A percentile compares a stretch with the other conserved stretches of the same genome.
Conservation (phyloP, 1,140 invertebrate genomes). For the Chrysoperla carnea region DNA sequence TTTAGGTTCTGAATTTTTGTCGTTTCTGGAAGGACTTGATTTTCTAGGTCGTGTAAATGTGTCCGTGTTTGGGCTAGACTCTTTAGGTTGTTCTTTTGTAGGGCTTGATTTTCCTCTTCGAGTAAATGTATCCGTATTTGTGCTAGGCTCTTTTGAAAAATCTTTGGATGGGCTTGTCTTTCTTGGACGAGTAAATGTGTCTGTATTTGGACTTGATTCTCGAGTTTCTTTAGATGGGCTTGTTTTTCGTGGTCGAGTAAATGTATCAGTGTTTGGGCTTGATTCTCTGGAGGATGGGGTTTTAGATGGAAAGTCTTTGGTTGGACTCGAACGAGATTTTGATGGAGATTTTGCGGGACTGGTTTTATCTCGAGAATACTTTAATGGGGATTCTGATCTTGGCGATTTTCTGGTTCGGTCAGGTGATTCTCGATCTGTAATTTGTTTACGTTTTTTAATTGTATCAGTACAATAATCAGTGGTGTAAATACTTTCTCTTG, state of each 20-base stretch:
- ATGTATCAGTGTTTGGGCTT: constrained; percentile 6
- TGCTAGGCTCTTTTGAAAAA: constrained; percentile 2
- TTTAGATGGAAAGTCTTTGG: background rate
- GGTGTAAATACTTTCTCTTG: constrained; percentile 4
- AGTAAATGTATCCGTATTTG: background rate
- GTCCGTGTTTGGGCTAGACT: too few species aligned
- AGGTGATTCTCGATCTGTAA: background rate
- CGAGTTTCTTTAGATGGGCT: constrained; percentile 6
- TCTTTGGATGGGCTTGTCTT: constrained; percentile 5
- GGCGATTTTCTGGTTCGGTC: constrained; percentile 1
- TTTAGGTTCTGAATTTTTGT: too few species aligned
- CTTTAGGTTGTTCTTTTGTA: too few species aligned
- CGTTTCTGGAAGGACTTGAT: too few species aligned
- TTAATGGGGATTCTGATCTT: constrained; percentile 1
- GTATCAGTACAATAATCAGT: constrained; percentile 5
- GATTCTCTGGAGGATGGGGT: too few species aligned
- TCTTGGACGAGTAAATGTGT: constrained; percentile 2
- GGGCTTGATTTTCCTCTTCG: too few species aligned
- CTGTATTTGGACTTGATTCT: constrained; percentile 8
- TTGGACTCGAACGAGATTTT: constrained; percentile 2
- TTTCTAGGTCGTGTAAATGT: too few species aligned
- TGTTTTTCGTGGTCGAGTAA: constrained; percentile 11
- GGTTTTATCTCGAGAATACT: background rate
- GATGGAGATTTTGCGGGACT: background rate
- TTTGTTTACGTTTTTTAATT: constrained; percentile 5